Conservation (phyloP, 2,888 invertebrate genomes). For the Cyaniris semiargus region DNA sequence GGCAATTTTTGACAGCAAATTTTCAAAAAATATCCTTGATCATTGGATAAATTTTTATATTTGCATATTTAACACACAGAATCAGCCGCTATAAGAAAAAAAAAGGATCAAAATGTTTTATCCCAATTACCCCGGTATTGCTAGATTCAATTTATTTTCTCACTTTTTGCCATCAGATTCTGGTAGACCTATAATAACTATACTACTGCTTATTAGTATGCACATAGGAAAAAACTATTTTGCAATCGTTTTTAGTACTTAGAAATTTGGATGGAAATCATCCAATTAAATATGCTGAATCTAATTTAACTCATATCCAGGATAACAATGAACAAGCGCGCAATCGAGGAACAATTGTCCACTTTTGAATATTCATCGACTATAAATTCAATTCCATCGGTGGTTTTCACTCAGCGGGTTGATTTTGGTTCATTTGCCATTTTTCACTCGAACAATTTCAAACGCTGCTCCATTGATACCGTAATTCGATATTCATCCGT, state of each 20-base stretch:
- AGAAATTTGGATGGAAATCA: neutral
- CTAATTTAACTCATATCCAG: conserved; percentile 51
- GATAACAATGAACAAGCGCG: conserved; percentile 55
- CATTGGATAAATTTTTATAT: too few species aligned
- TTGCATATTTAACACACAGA: too few species aligned
- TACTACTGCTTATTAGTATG: too few species aligned
- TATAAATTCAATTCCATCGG: conserved; percentile 71
- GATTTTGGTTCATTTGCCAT: conserved; percentile 74
- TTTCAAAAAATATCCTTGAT: too few species aligned
- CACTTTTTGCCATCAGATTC: too few species aligned
- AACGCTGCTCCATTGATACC: conserved; percentile 28
- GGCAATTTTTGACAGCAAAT: too few species aligned
- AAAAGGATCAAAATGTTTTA: too few species aligned
- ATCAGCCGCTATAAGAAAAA: too few species aligned
- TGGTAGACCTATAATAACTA: too few species aligned
- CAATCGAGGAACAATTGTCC: conserved; percentile 57
- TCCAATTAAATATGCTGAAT: conserved; percentile 31
- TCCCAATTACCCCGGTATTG: too few species aligned
- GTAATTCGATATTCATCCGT: conserved; percentile 11
- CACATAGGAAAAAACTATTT: neutral
- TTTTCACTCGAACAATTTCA: conserved; percentile 60
- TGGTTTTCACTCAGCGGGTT: conserved; percentile 63
- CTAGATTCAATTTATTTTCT: too few species aligned
- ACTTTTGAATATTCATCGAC: conserved; percentile 72
- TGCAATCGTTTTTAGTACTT: neutral